Base-by-base conservation (phyloP, 92 coral and sea anemone species). In the Epizoanthus ramosus region DNA sequence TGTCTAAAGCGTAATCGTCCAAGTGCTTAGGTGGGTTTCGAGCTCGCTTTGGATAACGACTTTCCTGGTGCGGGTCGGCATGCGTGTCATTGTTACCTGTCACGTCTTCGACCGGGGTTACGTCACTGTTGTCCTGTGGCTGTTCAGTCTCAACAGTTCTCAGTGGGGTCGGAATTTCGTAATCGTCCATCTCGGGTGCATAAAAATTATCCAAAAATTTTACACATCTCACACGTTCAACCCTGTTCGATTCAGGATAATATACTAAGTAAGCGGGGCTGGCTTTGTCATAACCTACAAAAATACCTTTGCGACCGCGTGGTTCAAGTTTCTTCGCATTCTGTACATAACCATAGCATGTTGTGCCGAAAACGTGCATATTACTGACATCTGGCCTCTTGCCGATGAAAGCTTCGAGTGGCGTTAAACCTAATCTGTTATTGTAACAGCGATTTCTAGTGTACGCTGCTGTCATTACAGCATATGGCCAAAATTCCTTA, bases 341-440 rank as follows among this genome's bases (percentile, higher is more conserved):
- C 21, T 70, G 74, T n/a, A 70, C 74, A 37, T 70, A 70, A 31
- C 53, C 52, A 70, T 37, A 70, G 47, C 74, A 70, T 12, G n/a
- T 25, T 70, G 74, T 70, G 74, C 74, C 74, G 39, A 70, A 70
- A 70, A 70, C 53, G 74, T 70, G 74, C 57, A 70, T 70, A 25
- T 41, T 70, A 25, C 53, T 70, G 8, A 70, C 23, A 35, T 31
- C 53, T 31, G 74, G 74, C 39, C 45, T 68, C 43, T 68, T 23
- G 33, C 73, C 73, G 8, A 37, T 68, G 72, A 68, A 68, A 24
- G 73, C 75, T 70, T 70, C 75, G 28, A 19, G 43, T 15, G 23
- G 82, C 53, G 82, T 76, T 76, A 25, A 33, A 18, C 23, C 22
- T 33, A 71, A 22, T 68, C 73, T 68, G 22, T 68, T 33, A 39